phyloP scores from a whole-genome alignment of 2,888 invertebrate species.

The Melangyna quadrimaculata region DNA sequence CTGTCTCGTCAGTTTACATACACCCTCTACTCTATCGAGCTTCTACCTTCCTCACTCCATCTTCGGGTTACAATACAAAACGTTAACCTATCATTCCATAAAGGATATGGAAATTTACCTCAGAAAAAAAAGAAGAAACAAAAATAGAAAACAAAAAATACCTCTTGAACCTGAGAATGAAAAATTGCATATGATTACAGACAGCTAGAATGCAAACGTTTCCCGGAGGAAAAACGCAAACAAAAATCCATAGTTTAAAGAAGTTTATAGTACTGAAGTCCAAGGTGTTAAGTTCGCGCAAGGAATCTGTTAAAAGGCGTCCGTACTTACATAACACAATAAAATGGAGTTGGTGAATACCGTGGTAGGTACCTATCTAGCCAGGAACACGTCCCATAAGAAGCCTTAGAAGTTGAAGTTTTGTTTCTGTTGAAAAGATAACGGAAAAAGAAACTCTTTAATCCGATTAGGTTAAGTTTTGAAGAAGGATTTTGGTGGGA shows the following conservation, averaged over 20 bases:
- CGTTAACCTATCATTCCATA: neutral
- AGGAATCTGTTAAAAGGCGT: conserved; percentile 38
- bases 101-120: conserved; percentile 58
- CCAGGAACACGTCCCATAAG: conserved; percentile 3
- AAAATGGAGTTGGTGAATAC: neutral
- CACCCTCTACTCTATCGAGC: conserved; percentile 15
- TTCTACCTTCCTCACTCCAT: neutral
- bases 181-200: conserved; percentile 67
- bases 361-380: neutral
- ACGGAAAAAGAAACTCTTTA: conserved; percentile 32
- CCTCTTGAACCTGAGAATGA: conserved; percentile 65
- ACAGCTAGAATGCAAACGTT: conserved; percentile 59
- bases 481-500: conserved; percentile 55
- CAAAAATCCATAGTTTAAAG: conserved; percentile 17
- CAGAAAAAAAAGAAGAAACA: neutral
- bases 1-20: conserved; percentile 40
- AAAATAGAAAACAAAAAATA: conserved; percentile 6
- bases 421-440: neutral
- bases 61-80: neutral
- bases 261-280: conserved; percentile 29
- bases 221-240: conserved; percentile 29
- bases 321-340: conserved; percentile 3
- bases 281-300: conserved; percentile 56
- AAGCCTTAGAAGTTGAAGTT: conserved; percentile 63
- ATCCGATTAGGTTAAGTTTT: conserved; percentile 65